Conservation (phyloP, 2,797 vertebrate species). For the Phoxinus dragarum region DNA sequence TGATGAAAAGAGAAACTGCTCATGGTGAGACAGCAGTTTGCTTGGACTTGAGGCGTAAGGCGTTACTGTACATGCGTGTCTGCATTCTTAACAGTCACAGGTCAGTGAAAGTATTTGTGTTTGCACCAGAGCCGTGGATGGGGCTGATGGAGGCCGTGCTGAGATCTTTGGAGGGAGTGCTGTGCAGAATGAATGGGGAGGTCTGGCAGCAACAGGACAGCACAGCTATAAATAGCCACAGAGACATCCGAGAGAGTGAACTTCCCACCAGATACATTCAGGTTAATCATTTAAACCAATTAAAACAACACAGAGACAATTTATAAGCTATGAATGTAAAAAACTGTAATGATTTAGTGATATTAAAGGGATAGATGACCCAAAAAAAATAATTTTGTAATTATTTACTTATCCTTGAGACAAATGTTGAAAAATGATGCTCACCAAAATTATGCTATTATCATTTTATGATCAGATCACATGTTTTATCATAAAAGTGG, state of each 20-base stretch:
- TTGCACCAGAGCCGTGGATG: constrained; percentile 65
- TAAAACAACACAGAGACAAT: not conserved
- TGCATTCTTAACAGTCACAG: not conserved
- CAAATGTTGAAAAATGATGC: not conserved
- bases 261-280: constrained; percentile 61
- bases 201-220: constrained; percentile 70
- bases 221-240: constrained; percentile 49
- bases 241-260: constrained; percentile 68
- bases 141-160: constrained; percentile 73
- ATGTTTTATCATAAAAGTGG: not conserved
- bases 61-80: not conserved
- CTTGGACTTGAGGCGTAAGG: not conserved
- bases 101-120: constrained; percentile 9
- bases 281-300: constrained; percentile 36
- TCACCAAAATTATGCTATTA: not conserved
- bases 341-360: not conserved
- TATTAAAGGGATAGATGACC: not conserved
- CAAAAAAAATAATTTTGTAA: not conserved
- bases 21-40: constrained; percentile 41
- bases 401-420: not conserved
- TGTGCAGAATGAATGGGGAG: constrained; percentile 70
- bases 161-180: constrained; percentile 72
- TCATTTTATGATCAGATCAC: not conserved
- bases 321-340: not conserved
- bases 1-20: constrained; percentile 64